Percentiles rank a stretch among this genome's conserved stretches.
Evolutionary conservation across 2,797 vertebrate species (phyloP).

Genomic region (Cheirogaleus major): DNA sequence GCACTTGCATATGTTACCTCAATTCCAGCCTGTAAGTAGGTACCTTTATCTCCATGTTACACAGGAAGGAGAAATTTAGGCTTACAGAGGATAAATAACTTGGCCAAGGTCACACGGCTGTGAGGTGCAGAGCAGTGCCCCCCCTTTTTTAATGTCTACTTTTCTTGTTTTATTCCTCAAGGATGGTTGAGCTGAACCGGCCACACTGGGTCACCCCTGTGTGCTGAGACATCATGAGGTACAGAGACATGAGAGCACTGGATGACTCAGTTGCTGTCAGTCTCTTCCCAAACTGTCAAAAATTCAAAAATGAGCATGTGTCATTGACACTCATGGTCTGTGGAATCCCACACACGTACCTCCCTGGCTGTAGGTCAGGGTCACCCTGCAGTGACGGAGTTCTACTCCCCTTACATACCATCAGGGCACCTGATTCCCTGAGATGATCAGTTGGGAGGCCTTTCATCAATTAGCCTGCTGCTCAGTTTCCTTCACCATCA

Average conservation of each 20-base stretch:
- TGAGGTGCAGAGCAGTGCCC: background rate
- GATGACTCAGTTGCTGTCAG: background rate
- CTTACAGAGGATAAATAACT: background rate
- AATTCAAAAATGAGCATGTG: conserved; percentile 38
- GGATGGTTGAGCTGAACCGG: background rate
- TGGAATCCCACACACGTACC: background rate
- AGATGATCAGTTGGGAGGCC: background rate
- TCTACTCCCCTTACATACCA: background rate
- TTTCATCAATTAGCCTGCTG: background rate
- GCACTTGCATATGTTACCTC: background rate
- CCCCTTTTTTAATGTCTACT: background rate
- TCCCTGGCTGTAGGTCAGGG: background rate
- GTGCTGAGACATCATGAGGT: background rate
- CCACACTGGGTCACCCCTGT: background rate
- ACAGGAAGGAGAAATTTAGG: background rate
- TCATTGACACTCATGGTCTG: background rate
- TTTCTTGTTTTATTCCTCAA: conserved; percentile 20
- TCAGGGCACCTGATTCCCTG: background rate
- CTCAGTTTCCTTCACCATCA: background rate
- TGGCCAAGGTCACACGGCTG: background rate
- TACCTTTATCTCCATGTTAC: background rate
- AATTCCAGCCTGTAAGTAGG: background rate
- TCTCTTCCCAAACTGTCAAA: conserved; percentile 32
- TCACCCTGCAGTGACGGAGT: background rate
- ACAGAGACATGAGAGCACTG: background rate